phyloP scores from a whole-genome alignment of 2,888 invertebrate species.

The Chelonus formosanus region DNA sequence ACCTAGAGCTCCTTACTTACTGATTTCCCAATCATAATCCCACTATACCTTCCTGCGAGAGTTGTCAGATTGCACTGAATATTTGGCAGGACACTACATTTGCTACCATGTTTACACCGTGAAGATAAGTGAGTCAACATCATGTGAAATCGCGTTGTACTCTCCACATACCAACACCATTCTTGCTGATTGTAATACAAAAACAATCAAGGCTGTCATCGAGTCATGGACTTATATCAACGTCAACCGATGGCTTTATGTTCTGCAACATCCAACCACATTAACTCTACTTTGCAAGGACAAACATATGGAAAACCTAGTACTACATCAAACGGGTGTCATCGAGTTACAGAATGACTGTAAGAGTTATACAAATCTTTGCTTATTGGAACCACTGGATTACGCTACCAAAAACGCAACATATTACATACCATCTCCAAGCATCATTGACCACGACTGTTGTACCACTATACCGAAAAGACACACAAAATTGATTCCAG shows the following conservation, averaged over 20 bases:
- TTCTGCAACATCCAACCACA: slow-evolving; percentile 25
- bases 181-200: slow-evolving; percentile 17
- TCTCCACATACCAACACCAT: slow-evolving; percentile 11
- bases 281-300: slow-evolving; percentile 22
- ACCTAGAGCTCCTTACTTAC: slow-evolving; percentile 25
- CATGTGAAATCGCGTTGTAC: slow-evolving; percentile 20
- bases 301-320: slow-evolving; percentile 36
- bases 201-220: slow-evolving; percentile 18
- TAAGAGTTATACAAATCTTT: slow-evolving; percentile 36
- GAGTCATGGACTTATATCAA: slow-evolving; percentile 26
- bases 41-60: slow-evolving; percentile 19
- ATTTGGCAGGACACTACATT: slow-evolving; percentile 9
- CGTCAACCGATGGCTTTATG: slow-evolving; percentile 38
- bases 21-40: slow-evolving; percentile 25
- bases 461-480: slow-evolving; percentile 27
- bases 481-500: slow-evolving; percentile 14
- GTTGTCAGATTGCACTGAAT: slow-evolving; percentile 25
- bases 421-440: slow-evolving; percentile 29
- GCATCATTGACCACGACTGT: slow-evolving; percentile 36
- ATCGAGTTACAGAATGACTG: slow-evolving; percentile 25
- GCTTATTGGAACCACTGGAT: slow-evolving; percentile 32
- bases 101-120: slow-evolving; percentile 19
- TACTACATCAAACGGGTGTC: slow-evolving; percentile 29
- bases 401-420: slow-evolving; percentile 15
- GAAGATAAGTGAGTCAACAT: not conserved